Conservation (phyloP, 2,113 vertebrate species). For the Podarcis raffonei region DNA sequence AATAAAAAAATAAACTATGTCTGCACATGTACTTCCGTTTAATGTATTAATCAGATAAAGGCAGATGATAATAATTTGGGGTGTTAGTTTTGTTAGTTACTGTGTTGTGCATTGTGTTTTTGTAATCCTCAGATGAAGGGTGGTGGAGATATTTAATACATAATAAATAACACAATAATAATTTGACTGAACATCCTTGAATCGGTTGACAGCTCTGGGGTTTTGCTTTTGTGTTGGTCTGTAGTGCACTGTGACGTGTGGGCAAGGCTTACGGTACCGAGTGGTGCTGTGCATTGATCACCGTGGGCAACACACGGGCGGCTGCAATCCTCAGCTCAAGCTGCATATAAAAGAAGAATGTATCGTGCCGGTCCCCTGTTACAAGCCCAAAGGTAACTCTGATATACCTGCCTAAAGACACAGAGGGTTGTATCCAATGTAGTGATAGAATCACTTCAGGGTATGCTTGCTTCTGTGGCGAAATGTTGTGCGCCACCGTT, state of each 20-base stretch:
- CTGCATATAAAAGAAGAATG: slow-evolving; percentile 94
- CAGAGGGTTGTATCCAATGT: background rate
- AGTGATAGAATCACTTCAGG: too few species aligned
- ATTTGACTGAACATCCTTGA: background rate
- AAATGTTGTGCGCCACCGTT: too few species aligned
- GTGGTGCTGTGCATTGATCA: slow-evolving; percentile 93
- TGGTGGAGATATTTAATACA: too few species aligned
- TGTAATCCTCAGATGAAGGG: too few species aligned
- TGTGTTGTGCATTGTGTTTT: too few species aligned
- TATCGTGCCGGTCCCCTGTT: slow-evolving; percentile 85
- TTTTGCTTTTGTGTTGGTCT: slow-evolving; percentile 36
- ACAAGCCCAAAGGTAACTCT: slow-evolving; percentile 87
- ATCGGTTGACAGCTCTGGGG: background rate
- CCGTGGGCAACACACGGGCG: slow-evolving; percentile 88
- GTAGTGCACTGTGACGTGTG: slow-evolving; percentile 94
- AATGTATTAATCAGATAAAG: background rate
- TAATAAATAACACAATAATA: too few species aligned
- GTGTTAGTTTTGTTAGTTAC: too few species aligned
- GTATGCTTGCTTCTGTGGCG: too few species aligned
- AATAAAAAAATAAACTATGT: background rate
- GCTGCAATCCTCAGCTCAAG: slow-evolving; percentile 85
- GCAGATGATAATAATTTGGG: background rate
- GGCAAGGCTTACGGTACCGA: slow-evolving; percentile 88
- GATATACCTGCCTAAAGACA: slow-evolving; percentile 31
- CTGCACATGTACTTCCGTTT: background rate